Evolutionary conservation across 2,113 vertebrate genomes (phyloP).

Genomic region (Caretta caretta): DNA sequence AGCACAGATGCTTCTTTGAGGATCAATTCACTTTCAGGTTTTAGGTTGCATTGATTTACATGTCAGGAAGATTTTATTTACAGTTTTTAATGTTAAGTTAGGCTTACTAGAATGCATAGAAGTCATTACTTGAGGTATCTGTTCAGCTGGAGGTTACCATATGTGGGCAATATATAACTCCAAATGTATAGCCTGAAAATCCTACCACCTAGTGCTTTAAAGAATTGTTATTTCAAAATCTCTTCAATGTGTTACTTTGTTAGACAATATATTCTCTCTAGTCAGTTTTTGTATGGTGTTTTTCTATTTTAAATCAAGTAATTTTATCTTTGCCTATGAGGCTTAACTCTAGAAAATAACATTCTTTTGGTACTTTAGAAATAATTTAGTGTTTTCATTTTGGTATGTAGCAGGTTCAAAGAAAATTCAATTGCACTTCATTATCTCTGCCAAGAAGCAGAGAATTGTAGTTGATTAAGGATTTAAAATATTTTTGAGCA

Average conservation of each 20-base stretch:
- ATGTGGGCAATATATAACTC: background rate
- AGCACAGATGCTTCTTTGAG: conserved; percentile 21
- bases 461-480: conserved; percentile 58
- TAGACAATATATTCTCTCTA: background rate
- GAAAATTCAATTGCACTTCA: conserved; percentile 44
- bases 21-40: background rate
- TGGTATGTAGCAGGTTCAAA: conserved; percentile 38
- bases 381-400: background rate
- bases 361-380: conserved; percentile 33
- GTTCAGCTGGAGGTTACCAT: background rate
- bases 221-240: conserved; percentile 18
- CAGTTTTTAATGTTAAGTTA: background rate
- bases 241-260: conserved; percentile 18
- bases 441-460: conserved; percentile 46
- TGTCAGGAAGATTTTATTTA: conserved; percentile 29
- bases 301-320: conserved; percentile 29
- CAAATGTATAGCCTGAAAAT: background rate
- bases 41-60: conserved; percentile 12
- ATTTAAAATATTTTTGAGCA: conserved; percentile 39
- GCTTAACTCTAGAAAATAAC: conserved; percentile 50
- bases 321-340: conserved; percentile 35
- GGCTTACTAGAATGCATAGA: background rate
- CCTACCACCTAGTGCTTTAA: background rate
- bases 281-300: conserved; percentile 14
- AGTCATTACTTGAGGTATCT: background rate